phyloP scores from a whole-genome alignment of 2,888 invertebrate genomes.

The Acheta domesticus region DNA sequence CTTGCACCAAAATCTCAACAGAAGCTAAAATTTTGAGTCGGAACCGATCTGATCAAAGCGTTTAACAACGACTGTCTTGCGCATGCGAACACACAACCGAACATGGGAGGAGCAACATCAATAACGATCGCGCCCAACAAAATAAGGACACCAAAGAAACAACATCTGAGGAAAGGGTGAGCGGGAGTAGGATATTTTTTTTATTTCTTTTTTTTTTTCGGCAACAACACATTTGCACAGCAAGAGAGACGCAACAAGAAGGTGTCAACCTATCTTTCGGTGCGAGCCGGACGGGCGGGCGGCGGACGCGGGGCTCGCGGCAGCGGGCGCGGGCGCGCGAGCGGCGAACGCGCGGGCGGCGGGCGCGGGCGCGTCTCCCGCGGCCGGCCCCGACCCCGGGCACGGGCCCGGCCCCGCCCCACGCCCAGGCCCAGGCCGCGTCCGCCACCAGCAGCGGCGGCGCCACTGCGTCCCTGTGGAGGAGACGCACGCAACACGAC shows the following conservation, averaged over 20 bases:
- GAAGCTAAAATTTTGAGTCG: too few relatives aligned
- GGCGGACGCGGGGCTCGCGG: background rate
- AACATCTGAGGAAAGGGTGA: background rate
- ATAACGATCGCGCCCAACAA: too few relatives aligned
- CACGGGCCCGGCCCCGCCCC: background rate
- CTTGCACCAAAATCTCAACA: too few relatives aligned
- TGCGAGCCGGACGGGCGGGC: constrained; percentile 7
- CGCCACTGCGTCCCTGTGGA: background rate
- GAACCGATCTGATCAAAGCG: too few relatives aligned
- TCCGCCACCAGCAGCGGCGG: background rate
- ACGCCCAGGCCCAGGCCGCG: background rate
- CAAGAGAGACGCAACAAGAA: too few relatives aligned
- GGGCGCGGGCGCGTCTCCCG: background rate
- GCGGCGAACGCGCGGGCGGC: background rate
- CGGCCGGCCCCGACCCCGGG: background rate
- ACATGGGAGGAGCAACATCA: too few relatives aligned
- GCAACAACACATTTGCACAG: too few relatives aligned
- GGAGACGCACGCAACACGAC: background rate
- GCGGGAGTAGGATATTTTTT: background rate
- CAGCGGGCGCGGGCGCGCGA: background rate
- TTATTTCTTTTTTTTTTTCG: too few relatives aligned
- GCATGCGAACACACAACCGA: too few relatives aligned
- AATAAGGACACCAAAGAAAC: background rate
- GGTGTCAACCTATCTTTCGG: constrained; percentile 9
- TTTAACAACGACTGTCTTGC: too few relatives aligned